Percentiles rank a stretch among this genome's conserved stretches.
These are phyloP conservation scores for Patella ulyssiponensis DNA, from an alignment of 2,888 invertebrate species.

Conservation along the genomic window DNA sequence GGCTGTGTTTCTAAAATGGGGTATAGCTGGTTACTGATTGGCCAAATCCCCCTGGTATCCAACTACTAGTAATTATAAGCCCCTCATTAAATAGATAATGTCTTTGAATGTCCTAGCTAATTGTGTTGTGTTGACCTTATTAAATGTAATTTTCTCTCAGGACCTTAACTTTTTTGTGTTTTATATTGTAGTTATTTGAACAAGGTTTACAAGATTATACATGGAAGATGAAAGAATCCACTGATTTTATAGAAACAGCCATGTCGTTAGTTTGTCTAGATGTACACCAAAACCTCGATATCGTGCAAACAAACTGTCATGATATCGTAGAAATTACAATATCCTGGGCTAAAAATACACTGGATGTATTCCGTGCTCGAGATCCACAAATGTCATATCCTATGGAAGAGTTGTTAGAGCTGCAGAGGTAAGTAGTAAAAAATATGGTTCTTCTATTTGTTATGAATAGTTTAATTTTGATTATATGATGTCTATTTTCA, in stretches of 20 bases:
- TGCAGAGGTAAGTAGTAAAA: constrained; percentile 58
- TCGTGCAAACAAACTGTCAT: constrained; percentile 69
- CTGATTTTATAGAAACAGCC: constrained; percentile 71
- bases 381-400: constrained; percentile 58
- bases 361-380: constrained; percentile 66
- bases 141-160: too few species aligned
- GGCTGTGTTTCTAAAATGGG: too few species aligned
- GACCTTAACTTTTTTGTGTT: background rate
- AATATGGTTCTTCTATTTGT: too few species aligned
- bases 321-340: constrained; percentile 67
- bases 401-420: constrained; percentile 64
- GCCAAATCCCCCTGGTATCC: too few species aligned
- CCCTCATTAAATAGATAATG: too few species aligned
- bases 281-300: constrained; percentile 68
- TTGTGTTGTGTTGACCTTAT: too few species aligned
- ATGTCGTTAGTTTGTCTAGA: constrained; percentile 69
- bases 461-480: too few species aligned
- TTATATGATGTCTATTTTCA: too few species aligned
- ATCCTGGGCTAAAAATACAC: constrained; percentile 65
- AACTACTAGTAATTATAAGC: too few species aligned
- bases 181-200: constrained; percentile 64
- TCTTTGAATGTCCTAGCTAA: too few species aligned
- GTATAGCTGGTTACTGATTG: too few species aligned
- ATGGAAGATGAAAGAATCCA: constrained; percentile 71
- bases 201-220: constrained; percentile 67